Evolutionary conservation across 2,113 vertebrate genomes (phyloP), one percentile per base, ranked within the genome.

Genomic region (Megalops atlanticus): DNA sequence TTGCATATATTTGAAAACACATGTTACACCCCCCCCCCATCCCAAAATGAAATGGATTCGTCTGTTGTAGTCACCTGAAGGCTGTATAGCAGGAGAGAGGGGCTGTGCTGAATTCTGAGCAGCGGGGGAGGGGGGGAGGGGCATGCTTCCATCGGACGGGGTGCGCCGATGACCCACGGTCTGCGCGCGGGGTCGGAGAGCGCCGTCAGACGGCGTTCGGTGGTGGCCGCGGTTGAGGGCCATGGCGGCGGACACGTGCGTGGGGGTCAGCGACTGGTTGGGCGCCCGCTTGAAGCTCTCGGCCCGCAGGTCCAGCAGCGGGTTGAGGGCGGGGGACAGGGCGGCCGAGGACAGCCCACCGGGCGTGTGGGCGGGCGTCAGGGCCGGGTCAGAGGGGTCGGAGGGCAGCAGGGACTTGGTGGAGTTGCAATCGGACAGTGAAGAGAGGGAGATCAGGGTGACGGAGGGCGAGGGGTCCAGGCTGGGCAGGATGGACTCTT

Each of bases 211-310:
- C 0, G 96, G 96, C 0, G 96, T 97, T 69, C 95, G 93, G 4
- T 95, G 91, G 90, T 96, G 96, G 1, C 94, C 94, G 0, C 94
- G 91, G 85, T 87, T 93, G 81, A 94, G 45, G 0, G 94, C 87
- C 81, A 91, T 93, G 3, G 94, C 74, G 1, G 92, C 94, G 0
- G 95, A 96, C 80, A 96, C 92, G 1, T 96, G 96, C 1, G 96
- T 97, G 82, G 96, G 96, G 0, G 96, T 96, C 77, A 97, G 95
- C 0, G 96, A 97, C 92, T 96, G 96, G 78, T 94, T 94, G 58
- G 96, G 96, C 88, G 96, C 95, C 85, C 93, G 94, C 90, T 97
- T 97, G 87, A 97, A 97, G 87, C 95, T 97, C 89, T 97, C 96
- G 0, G 95, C 91, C 84, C 94, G 93, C 81, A 96, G 87, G 85